Conservation (phyloP, 92 coral and sea anemone genomes). For the Hydrozoanthus gracilis region DNA sequence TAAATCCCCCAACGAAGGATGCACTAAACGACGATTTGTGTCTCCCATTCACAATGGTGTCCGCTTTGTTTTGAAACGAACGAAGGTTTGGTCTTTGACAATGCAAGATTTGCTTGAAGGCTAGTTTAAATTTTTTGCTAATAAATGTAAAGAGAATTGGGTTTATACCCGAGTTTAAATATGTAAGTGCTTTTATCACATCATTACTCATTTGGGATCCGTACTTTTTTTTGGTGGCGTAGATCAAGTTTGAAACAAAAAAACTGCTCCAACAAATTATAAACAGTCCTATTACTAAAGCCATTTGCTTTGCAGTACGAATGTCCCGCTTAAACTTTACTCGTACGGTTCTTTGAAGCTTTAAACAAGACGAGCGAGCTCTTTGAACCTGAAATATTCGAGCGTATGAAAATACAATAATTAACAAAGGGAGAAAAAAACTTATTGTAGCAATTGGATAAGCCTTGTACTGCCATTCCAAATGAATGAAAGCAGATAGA, state of each 20-base stretch:
- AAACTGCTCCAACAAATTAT: conserved; percentile 93
- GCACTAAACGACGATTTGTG: conserved; percentile 8
- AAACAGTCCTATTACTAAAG: conserved; percentile 84
- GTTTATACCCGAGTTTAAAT: conserved; percentile 89
- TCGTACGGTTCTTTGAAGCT: conserved; percentile 69
- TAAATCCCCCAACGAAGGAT: background rate
- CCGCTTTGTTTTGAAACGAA: background rate
- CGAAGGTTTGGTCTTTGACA: conserved; percentile 72
- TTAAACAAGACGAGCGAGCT: conserved; percentile 62
- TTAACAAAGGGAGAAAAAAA: conserved; percentile 80
- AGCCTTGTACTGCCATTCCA: conserved; percentile 78
- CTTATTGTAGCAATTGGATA: conserved; percentile 79
- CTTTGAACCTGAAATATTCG: conserved; percentile 83
- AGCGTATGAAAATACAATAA: conserved; percentile 85
- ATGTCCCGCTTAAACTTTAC: conserved; percentile 85
- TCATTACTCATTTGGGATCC: conserved; percentile 61
- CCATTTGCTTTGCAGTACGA: conserved; percentile 95
- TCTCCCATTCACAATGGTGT: background rate
- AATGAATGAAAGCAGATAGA: conserved; percentile 70
- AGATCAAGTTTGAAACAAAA: conserved; percentile 79
- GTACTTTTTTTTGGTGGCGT: conserved; percentile 57
- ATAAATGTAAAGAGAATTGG: conserved; percentile 89
- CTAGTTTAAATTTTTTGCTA: conserved; percentile 89
- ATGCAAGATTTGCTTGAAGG: conserved; percentile 77
- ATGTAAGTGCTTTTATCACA: conserved; percentile 88